phyloP scores from a whole-genome alignment of 2,113 vertebrate species.

The Neomonachus schauinslandi region DNA sequence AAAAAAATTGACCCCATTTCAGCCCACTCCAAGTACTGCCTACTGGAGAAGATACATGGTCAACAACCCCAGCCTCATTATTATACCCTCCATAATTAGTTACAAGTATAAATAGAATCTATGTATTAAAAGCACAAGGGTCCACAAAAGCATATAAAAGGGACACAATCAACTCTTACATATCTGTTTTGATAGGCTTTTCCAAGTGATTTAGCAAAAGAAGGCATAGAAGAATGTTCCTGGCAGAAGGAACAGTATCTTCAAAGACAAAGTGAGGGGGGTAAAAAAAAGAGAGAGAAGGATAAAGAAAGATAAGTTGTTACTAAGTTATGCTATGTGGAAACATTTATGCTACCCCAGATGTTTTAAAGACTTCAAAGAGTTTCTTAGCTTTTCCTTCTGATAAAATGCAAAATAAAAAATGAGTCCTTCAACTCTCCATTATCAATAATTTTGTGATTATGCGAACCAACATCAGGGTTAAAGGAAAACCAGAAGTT shows the following conservation, averaged over 20 bases:
- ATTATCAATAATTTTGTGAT: slow-evolving; percentile 73
- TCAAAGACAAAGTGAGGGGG: slow-evolving; percentile 10
- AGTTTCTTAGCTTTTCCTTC: slow-evolving; percentile 29
- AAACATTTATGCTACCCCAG: slow-evolving; percentile 70
- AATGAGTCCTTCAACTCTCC: slow-evolving; percentile 50
- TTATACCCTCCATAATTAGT: background rate
- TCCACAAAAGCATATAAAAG: background rate
- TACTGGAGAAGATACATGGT: background rate
- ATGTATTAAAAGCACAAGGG: background rate
- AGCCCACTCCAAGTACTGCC: background rate
- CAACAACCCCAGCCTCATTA: background rate
- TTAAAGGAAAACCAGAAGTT: slow-evolving; percentile 72
- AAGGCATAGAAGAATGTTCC: slow-evolving; percentile 23
- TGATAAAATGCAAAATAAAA: slow-evolving; percentile 71
- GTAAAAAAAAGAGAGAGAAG: accelerated
- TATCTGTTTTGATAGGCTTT: slow-evolving; percentile 14
- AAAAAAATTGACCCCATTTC: background rate
- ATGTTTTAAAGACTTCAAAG: slow-evolving; percentile 73
- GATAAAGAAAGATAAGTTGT: slow-evolving; percentile 57
- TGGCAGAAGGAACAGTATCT: slow-evolving; percentile 38
- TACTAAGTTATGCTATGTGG: slow-evolving; percentile 57
- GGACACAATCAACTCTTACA: background rate
- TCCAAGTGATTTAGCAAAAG: slow-evolving; percentile 2
- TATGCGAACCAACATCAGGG: slow-evolving; percentile 50
- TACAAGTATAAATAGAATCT: background rate